Evolutionary conservation across 2,113 vertebrate species (phyloP).

Genomic region (Coturnix japonica): DNA sequence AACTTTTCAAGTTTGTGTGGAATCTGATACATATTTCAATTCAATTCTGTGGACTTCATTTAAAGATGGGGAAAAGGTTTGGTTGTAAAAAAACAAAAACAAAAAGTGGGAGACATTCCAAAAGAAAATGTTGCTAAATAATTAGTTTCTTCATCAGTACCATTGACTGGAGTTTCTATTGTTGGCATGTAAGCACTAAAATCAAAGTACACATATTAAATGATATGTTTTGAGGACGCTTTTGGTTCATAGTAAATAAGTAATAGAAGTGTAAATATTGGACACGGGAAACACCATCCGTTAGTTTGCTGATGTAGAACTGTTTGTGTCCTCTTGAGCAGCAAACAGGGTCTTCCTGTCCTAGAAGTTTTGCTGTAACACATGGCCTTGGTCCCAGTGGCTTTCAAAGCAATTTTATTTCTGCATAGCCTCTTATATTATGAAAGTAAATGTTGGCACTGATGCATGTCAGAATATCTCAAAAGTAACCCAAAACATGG

Average conservation of each 20-base stretch:
- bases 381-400: neutral
- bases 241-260: neutral
- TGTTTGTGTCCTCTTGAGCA: neutral
- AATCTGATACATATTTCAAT: neutral
- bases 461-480: neutral
- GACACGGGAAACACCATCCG: neutral
- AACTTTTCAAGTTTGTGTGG: neutral
- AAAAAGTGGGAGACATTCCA: neutral
- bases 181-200: neutral
- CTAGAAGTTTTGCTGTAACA: neutral
- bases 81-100: neutral
- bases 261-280: neutral
- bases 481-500: neutral
- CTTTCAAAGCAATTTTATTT: conserved; percentile 46
- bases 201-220: neutral
- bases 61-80: neutral
- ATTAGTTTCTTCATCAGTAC: neutral
- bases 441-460: conserved; percentile 5
- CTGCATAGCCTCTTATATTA: neutral
- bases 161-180: neutral
- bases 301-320: neutral
- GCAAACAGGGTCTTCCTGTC: neutral
- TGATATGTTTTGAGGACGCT: neutral
- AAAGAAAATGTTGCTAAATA: neutral
- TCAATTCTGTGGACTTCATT: neutral